Conservation (phyloP, 2,888 invertebrate genomes). For the Brenthis ino region DNA sequence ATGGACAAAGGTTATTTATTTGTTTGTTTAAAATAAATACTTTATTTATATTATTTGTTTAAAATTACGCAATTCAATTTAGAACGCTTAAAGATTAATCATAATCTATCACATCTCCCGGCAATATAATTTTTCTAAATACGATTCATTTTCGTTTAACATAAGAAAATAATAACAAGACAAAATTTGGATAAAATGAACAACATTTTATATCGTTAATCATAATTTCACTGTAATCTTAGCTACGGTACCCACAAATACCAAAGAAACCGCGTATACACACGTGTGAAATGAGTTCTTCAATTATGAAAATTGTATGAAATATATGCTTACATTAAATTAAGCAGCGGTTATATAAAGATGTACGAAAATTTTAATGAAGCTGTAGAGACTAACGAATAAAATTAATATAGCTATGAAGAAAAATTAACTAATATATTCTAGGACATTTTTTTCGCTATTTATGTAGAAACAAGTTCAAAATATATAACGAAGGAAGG, state of each 20-base stretch:
- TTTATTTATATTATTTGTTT: not conserved
- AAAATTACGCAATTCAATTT: too few relatives aligned
- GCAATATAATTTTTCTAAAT: too few relatives aligned
- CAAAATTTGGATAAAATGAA: not conserved
- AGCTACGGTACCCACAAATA: constrained; percentile 1
- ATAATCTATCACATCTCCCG: too few relatives aligned
- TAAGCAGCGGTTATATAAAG: constrained; percentile 1
- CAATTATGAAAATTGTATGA: constrained; percentile 12
- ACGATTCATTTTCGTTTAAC: not conserved
- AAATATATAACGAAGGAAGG: too few relatives aligned
- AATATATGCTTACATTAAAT: not conserved
- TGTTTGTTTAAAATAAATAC: too few relatives aligned
- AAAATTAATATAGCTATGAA: not conserved
- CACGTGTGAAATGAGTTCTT: not conserved
- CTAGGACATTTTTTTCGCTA: not conserved
- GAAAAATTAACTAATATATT: not conserved
- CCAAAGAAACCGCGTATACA: not conserved
- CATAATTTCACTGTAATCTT: not conserved
- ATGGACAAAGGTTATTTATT: too few relatives aligned
- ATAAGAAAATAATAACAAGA: not conserved
- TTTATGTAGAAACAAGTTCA: not conserved
- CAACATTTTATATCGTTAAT: not conserved
- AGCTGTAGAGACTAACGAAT: not conserved
- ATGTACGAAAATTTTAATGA: not conserved
- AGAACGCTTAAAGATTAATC: too few relatives aligned